Conservation (phyloP, 2,113 vertebrate genomes). For the Lanius collurio region DNA sequence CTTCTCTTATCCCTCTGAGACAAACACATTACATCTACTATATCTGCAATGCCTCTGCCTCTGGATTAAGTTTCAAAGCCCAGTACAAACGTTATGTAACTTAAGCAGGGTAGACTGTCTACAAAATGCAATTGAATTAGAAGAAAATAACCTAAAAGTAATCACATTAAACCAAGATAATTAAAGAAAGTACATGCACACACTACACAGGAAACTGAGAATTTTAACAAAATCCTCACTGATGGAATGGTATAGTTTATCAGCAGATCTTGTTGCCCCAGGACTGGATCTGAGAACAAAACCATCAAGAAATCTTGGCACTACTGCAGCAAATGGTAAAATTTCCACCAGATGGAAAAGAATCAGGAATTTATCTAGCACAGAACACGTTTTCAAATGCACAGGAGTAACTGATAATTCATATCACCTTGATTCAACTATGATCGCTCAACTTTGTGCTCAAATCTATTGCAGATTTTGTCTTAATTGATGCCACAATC, state of each 20-base stretch:
- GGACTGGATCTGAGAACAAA: background rate
- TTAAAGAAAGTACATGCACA: background rate
- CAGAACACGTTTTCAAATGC: background rate
- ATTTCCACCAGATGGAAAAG: background rate
- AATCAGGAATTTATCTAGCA: background rate
- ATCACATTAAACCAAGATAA: background rate
- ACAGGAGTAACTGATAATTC: background rate
- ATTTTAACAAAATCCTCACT: background rate
- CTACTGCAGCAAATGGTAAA: background rate
- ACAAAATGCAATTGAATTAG: background rate
- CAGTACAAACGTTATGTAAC: background rate
- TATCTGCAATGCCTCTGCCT: background rate
- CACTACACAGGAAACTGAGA: background rate
- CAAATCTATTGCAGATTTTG: background rate
- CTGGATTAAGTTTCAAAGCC: constrained; percentile 20
- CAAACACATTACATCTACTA: background rate
- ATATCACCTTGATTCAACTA: background rate
- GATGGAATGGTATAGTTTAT: background rate
- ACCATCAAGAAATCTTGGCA: background rate
- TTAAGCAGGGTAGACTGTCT: background rate
- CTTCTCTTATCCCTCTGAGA: background rate
- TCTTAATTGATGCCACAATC: background rate
- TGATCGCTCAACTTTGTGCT: background rate
- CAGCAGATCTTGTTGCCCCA: background rate
- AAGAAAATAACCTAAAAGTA: background rate